Evolutionary conservation across 2,113 vertebrate genomes (phyloP), one percentile per base, ranked within the genome.

Genomic region (Merops nubicus): DNA sequence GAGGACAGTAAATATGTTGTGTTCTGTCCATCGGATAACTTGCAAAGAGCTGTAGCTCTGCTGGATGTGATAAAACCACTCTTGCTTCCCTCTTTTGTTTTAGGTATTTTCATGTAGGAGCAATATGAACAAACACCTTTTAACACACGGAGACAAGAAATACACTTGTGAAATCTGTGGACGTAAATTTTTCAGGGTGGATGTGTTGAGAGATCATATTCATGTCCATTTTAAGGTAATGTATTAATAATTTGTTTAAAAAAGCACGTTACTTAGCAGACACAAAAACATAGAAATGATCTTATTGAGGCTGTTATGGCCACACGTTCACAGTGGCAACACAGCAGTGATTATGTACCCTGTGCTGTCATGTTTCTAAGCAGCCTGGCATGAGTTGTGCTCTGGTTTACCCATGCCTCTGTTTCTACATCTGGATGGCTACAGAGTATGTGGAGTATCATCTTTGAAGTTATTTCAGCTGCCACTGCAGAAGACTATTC

Each of bases 101-200:
- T 96, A 99, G 99, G 98, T 99, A 40, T 99, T 99, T 98, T 99
- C 99, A 60, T 99, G 99, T 97, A 98, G 99, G 79, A 99, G 99
- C 54, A 99, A 99, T 96, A 99, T 99, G 99, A 99, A 99, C 98
- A 99, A 99, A 91, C 99, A 99, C 80, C 98, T 99, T 96, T 92
- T 99, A 95, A 99, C 99, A 26, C 99, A 99, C 3, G 99, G 99
- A 11, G 99, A 99, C 97, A 99, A 99, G 98, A 99, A 99, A 96
- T 99, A 99, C 97, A 99, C 99, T 19, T 99, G 99, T 62, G 99
- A 99, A 98, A 99, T 99, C 97, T 99, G 99, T 50, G 99, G 99
- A 9, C 99, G 99, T 91, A 99, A 98, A 98, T 99, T 99, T 98
- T 99, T 99, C 97, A 98, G 99, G 2, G 99, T 99, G 95, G 99